Base-by-base conservation (phyloP, 2,113 vertebrate species). In the Pituophis catenifer region DNA sequence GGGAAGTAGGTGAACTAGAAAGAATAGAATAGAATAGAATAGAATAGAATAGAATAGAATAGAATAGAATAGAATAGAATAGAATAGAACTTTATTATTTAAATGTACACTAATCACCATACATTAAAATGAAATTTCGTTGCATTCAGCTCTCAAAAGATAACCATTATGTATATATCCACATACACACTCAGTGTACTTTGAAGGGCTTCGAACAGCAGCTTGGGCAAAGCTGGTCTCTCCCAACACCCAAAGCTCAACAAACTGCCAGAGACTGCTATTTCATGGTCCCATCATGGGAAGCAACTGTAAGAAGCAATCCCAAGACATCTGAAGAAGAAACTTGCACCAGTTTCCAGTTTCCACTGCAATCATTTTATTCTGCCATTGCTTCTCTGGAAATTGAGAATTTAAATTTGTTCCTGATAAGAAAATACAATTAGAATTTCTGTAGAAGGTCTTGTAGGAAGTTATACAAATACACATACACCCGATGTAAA, bases 351-450 rank as follows among this genome's bases (percentile, higher is more conserved):
- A 65, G 62, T 11, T 48, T 65, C 1, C 62, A 65, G 11, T 65
- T 65, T 65, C 62, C 26, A 65, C 26, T 65, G 26, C 1, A 29
- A 65, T 12, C 26, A 29, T 65, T 65, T 65, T 65, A 65, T n/a
- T 65, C 26, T 65, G 26, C 29, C 11, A 65, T 65, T 65, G 62
- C 62, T 65, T 65, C n/a, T n/a, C 26, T 65, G 62, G 11, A 65
- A 65, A 26, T 29, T 65, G 91, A 94, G 89, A 86, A 26, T 65
- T 91, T 93, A 54, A 91, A 93, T 65, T 88, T 52, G 24, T 62
- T 85, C 57, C 57, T 89, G 90, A 93, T 86, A 92, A 53, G 44
- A 93, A 93, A 91, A 91, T 57, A 70, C 50, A 86, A 33, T 90
- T 62, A 91, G 62, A 93, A 57, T 91, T 81, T 57, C 26, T 58